Conservation (phyloP, 2,888 invertebrate species). For the Auanema sp. region DNA sequence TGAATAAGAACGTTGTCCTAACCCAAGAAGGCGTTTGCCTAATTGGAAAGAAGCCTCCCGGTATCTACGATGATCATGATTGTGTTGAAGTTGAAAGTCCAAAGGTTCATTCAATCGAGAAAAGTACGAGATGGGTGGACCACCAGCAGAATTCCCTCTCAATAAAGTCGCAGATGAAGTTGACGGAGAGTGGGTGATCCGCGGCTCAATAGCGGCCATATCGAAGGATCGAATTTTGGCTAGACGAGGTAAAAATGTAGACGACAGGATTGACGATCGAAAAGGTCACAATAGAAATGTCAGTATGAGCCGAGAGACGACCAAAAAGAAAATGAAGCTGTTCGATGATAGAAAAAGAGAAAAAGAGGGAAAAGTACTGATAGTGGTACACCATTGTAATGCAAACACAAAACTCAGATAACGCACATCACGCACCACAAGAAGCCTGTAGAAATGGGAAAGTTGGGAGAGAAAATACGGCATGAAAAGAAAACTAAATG, state of each 20-base stretch:
- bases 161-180: background rate
- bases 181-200: background rate
- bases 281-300: no score
- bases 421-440: no score
- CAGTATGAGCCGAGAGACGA: no score
- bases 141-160: background rate
- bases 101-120: background rate
- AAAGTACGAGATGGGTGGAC: background rate
- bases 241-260: slow-evolving; percentile 4
- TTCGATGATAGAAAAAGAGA: no score
- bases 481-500: no score
- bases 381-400: no score
- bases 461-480: no score
- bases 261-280: slow-evolving; percentile 2
- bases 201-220: slow-evolving; percentile 1
- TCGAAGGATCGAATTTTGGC: slow-evolving; percentile 6
- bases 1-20: slow-evolving; percentile 4
- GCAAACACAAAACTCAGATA: no score
- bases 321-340: no score
- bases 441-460: no score
- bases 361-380: no score
- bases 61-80: slow-evolving; percentile 1
- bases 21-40: slow-evolving; percentile 1
- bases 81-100: background rate
- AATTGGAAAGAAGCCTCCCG: background rate